Evolutionary conservation across 2,113 vertebrate genomes (phyloP), one percentile per base, ranked within the genome.

Genomic region (Proterorhinus semilunaris): DNA sequence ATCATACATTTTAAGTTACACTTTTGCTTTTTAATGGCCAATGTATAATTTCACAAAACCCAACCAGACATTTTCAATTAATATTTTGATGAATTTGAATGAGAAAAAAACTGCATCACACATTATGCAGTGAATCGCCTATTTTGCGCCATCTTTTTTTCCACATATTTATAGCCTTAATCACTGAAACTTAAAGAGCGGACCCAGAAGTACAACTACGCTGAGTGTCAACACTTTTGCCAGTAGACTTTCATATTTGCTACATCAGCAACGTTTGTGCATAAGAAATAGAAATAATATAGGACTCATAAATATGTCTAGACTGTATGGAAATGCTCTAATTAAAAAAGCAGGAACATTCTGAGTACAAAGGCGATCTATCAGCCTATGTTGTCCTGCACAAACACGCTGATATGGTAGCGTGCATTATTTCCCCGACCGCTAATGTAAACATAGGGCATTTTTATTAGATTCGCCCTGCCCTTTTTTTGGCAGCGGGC

Each of bases 391-490:
- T 11, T 58, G 27, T 5, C 5, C 55, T 10, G 42, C 7, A 45
- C 58, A 1, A 61, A 15, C 13, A 12, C 13, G 27, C 42, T 61
- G n/a, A 61, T 44, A 45, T 61, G 58, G 10, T 61, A 44, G 58
- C 58, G n/a, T 61, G 55, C 27, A 13, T 7, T 17, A n/a, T 17
- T 2, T 10, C 27, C 54, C 54, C 11, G 9, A 17, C 27, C 27
- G 58, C 58, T 44, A 61, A 61, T 44, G 7, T 45, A n/a, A 43
- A 61, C 42, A 36, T n/a, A 13, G 7, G 12, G 7, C 42, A 5
- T 44, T 61, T 43, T 61, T 44, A 61, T 61, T 61, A 61, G 58
- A 45, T 61, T 61, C 15, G 58, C 36, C 58, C 16, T n/a, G 36
- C 44, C 13, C 58, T 44, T 61, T 36, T 45, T 16, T 42, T n/a